Conservation (phyloP, 1,140 invertebrate genomes). For the Caenorhabditis tropicalis region DNA sequence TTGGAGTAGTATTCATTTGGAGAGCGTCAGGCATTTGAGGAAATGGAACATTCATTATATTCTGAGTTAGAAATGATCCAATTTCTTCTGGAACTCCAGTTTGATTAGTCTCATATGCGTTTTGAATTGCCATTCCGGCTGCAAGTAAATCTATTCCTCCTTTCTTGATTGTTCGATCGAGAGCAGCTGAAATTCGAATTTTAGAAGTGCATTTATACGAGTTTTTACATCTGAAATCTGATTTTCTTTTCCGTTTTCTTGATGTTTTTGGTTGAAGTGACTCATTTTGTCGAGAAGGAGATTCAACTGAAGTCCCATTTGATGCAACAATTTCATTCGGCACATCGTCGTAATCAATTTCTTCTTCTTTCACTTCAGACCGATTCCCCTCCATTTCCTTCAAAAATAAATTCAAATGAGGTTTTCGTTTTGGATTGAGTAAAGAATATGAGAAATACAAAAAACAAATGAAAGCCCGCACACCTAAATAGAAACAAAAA, state of each 20-base stretch:
- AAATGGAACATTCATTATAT: neutral
- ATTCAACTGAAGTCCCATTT: neutral
- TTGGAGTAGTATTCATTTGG: neutral
- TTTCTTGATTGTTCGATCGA: neutral
- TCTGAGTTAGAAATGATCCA: neutral
- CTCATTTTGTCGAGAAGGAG: too few species aligned
- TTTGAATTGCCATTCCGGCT: neutral
- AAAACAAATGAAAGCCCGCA: too few species aligned
- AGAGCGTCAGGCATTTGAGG: neutral
- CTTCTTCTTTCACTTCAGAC: too few species aligned
- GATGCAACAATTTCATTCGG: too few species aligned
- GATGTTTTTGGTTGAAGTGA: neutral
- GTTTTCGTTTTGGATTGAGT: too few species aligned
- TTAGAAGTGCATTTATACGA: neutral
- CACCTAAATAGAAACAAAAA: too few species aligned
- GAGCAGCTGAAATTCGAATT: neutral
- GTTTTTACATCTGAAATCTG: neutral
- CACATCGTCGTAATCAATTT: too few species aligned
- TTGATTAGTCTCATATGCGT: neutral
- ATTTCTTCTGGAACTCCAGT: neutral
- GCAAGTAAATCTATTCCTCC: neutral
- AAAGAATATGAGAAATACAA: too few species aligned
- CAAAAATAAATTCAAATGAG: too few species aligned
- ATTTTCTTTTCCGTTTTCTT: neutral
- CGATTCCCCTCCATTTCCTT: too few species aligned